These are phyloP conservation scores for Ambastaia sidthimunki DNA, from an alignment of 2,797 vertebrate species.

Conservation along the genomic window DNA sequence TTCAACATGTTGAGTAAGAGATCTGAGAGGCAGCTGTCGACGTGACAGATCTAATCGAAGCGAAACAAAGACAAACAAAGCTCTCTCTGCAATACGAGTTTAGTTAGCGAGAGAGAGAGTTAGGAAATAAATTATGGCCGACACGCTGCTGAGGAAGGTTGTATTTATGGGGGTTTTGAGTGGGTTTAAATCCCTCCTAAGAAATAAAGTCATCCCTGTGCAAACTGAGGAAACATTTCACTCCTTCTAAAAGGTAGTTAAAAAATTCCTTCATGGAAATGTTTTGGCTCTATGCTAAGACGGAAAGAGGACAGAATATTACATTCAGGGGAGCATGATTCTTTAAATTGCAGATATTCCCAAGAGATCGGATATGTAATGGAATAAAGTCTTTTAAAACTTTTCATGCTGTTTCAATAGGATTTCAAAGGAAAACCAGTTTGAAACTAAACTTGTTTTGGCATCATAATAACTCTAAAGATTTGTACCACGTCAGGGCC, in stretches of 20 bases:
- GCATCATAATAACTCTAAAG: slow-evolving; percentile 70
- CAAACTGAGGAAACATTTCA: slow-evolving; percentile 96
- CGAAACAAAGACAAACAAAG: slow-evolving; percentile 69
- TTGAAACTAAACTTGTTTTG: slow-evolving; percentile 79
- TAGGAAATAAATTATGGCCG: slow-evolving; percentile 88
- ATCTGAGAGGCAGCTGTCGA: slow-evolving; percentile 62
- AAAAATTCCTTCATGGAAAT: slow-evolving; percentile 92
- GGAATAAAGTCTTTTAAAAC: slow-evolving; percentile 70
- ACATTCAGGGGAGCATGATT: slow-evolving; percentile 70
- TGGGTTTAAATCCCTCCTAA: slow-evolving; percentile 99
- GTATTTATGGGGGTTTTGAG: slow-evolving; percentile 98
- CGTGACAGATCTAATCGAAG: slow-evolving; percentile 66
- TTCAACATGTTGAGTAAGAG: slow-evolving; percentile 37
- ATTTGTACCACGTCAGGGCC: slow-evolving; percentile 56
- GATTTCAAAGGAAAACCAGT: slow-evolving; percentile 66
- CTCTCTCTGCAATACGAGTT: slow-evolving; percentile 84
- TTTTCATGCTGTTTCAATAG: slow-evolving; percentile 69
- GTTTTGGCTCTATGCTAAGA: slow-evolving; percentile 76
- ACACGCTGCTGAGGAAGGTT: slow-evolving; percentile 86
- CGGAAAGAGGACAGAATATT: slow-evolving; percentile 59
- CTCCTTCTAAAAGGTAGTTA: slow-evolving; percentile 96
- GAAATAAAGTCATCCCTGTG: slow-evolving; percentile 99
- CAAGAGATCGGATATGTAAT: slow-evolving; percentile 61
- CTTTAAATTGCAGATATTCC: slow-evolving; percentile 68
- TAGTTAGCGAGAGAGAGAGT: slow-evolving; percentile 80